phyloP scores from a whole-genome alignment of 2,113 vertebrate genomes.

The Carassius carassius region DNA sequence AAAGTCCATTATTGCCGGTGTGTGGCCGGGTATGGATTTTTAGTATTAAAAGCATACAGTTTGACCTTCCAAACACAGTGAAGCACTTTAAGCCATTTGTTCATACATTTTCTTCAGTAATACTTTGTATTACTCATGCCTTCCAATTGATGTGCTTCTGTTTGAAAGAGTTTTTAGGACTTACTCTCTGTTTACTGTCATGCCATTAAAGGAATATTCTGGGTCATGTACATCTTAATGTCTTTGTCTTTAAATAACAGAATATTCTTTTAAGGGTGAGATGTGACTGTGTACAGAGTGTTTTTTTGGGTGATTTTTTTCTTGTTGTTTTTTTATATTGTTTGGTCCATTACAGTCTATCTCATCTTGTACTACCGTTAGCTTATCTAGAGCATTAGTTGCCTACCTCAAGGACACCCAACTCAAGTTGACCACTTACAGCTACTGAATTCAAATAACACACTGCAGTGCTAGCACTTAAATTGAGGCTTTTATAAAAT shows the following conservation, averaged over 20 bases:
- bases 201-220: neutral
- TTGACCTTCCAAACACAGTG: neutral
- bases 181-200: neutral
- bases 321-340: neutral
- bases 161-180: neutral
- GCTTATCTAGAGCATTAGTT: conserved; percentile 21
- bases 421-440: conserved; percentile 17
- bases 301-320: neutral
- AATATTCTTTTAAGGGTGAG: neutral
- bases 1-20: neutral
- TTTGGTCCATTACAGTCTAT: neutral
- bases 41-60: neutral
- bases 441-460: conserved; percentile 12
- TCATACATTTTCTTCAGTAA: neutral
- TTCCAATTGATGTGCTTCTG: neutral
- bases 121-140: conserved; percentile 21
- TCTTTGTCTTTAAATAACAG: neutral
- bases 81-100: conserved; percentile 16
- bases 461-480: neutral
- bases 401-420: conserved; percentile 15
- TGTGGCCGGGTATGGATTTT: neutral
- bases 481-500: neutral
- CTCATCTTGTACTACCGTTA: neutral
- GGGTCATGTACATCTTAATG: neutral
- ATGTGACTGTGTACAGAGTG: neutral